Percentiles rank a stretch among this genome's conserved stretches.
Conservation (phyloP, 2,113 vertebrate genomes). For the Chamaetylas fuelleborni region DNA sequence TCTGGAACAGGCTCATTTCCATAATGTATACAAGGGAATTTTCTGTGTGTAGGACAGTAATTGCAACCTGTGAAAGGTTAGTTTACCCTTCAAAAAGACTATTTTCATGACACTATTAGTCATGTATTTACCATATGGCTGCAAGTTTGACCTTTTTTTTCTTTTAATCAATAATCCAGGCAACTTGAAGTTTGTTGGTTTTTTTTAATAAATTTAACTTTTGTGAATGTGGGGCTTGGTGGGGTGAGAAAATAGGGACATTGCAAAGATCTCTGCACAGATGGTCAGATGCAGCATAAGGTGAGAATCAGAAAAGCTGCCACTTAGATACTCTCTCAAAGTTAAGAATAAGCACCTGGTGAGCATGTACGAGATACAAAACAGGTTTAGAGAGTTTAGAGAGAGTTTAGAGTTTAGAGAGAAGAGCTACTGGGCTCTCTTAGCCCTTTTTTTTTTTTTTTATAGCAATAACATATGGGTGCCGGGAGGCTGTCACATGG, state of each 20-base stretch:
- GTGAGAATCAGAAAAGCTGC: background rate
- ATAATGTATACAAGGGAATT: background rate
- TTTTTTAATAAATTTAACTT: background rate
- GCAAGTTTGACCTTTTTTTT: background rate
- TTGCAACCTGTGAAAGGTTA: background rate
- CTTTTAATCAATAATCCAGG: background rate
- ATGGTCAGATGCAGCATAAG: slow-evolving; percentile 35
- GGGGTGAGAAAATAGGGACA: background rate
- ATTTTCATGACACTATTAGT: background rate
- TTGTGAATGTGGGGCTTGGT: background rate
- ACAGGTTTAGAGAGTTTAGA: background rate
- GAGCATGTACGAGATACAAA: background rate
- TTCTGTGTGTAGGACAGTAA: background rate
- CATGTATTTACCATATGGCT: background rate
- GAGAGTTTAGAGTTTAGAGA: background rate
- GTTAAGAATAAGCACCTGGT: slow-evolving; percentile 49
- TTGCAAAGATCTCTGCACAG: background rate
- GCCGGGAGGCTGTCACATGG: background rate
- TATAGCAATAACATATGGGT: slow-evolving; percentile 26
- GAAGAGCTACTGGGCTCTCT: background rate
- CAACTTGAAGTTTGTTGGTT: background rate
- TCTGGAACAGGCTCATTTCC: background rate
- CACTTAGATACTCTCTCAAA: slow-evolving; percentile 14
- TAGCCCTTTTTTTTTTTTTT: background rate
- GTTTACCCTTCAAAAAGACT: background rate